These are phyloP conservation scores for Argyra leucocephala DNA, from an alignment of 2,888 invertebrate species.

Conservation along the genomic window DNA sequence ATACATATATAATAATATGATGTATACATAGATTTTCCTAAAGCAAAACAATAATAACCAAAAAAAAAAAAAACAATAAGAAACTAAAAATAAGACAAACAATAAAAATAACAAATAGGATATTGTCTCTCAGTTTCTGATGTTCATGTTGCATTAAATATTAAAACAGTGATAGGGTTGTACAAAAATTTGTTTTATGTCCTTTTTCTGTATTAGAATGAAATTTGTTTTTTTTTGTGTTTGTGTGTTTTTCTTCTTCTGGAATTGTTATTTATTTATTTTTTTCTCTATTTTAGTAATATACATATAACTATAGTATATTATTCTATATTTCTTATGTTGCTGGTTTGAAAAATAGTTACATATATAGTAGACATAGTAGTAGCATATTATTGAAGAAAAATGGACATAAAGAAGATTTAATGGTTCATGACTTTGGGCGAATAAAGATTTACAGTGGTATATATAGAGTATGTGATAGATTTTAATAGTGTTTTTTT, in stretches of 20 bases:
- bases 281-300: neutral
- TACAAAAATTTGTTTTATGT: conserved; percentile 4
- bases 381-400: neutral
- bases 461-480: neutral
- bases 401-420: conserved; percentile 3
- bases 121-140: neutral
- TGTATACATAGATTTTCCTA: neutral
- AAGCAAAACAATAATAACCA: neutral
- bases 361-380: no score
- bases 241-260: neutral
- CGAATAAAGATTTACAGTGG: conserved; percentile 2
- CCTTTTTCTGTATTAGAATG: neutral
- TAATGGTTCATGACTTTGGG: conserved; percentile 1
- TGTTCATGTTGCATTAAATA: neutral
- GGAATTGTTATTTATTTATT: neutral
- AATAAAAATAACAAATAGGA: neutral
- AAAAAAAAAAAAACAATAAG: neutral
- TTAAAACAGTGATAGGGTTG: conserved; percentile 6
- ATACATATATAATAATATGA: neutral
- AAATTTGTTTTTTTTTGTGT: neutral
- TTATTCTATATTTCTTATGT: no score
- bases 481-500: neutral
- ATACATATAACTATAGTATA: no score
- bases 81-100: neutral
- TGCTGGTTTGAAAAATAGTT: no score